Conservation (phyloP, 1,140 invertebrate genomes). For the Zelostemma sp. region DNA sequence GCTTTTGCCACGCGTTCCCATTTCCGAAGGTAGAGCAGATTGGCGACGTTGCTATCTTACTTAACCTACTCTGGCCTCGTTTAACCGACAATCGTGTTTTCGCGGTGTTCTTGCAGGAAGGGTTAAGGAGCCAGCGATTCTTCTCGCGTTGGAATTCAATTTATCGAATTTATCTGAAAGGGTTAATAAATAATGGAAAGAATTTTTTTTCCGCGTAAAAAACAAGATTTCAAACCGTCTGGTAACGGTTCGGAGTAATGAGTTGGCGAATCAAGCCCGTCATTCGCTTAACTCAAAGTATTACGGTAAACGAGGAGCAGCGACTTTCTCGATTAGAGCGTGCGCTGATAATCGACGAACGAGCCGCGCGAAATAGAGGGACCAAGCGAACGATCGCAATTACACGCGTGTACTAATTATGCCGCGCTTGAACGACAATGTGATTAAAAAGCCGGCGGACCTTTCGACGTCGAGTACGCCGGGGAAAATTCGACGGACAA, state of each 20-base stretch:
- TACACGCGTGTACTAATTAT: slow-evolving; percentile 48
- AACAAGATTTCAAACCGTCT: slow-evolving; percentile 2
- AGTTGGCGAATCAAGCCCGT: slow-evolving; percentile 26
- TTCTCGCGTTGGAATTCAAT: too few species aligned
- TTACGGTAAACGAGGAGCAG: slow-evolving; percentile 36
- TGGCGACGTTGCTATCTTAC: slow-evolving; percentile 45
- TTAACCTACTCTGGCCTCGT: slow-evolving; percentile 50
- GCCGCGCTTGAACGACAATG: slow-evolving; percentile 31
- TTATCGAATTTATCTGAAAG: too few species aligned
- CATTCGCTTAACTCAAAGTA: slow-evolving; percentile 18
- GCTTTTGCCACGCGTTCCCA: slow-evolving; percentile 33
- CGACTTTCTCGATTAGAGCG: slow-evolving; percentile 44
- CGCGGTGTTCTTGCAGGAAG: too few species aligned
- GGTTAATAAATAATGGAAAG: too few species aligned
- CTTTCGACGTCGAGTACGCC: too few species aligned
- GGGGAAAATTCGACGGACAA: too few species aligned
- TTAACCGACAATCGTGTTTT: too few species aligned
- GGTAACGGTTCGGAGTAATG: slow-evolving; percentile 9
- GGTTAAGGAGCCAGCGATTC: too few species aligned
- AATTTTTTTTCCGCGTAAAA: too few species aligned
- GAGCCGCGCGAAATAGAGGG: slow-evolving; percentile 18
- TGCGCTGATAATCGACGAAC: slow-evolving; percentile 36
- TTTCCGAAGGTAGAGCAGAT: slow-evolving; percentile 38
- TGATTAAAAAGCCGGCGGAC: slow-evolving; percentile 34
- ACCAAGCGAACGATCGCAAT: slow-evolving; percentile 37